Conservation (phyloP, 2,797 vertebrate species). For the Malacoraja senta region DNA sequence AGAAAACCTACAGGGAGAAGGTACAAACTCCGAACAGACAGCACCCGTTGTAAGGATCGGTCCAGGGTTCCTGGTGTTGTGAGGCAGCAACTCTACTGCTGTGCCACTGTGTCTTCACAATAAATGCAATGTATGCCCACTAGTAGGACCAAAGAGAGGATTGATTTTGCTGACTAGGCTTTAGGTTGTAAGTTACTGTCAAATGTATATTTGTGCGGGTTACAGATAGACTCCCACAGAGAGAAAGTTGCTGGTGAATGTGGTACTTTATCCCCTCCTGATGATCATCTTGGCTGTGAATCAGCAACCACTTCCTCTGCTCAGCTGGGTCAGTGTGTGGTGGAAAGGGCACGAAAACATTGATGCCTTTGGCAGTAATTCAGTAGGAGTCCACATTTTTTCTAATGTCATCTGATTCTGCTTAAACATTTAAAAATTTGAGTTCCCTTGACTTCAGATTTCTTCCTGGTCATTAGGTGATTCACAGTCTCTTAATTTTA, state of each 20-base stretch:
- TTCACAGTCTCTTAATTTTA: too few relatives aligned
- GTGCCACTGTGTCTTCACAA: not conserved
- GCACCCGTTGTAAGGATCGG: too few relatives aligned
- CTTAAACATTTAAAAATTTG: not conserved
- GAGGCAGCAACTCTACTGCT: too few relatives aligned
- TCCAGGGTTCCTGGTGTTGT: too few relatives aligned
- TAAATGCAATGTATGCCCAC: not conserved
- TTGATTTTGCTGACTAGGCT: not conserved
- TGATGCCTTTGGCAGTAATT: not conserved
- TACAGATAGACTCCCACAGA: not conserved
- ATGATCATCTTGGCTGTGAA: not conserved
- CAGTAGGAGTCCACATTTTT: not conserved
- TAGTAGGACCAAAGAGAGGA: not conserved
- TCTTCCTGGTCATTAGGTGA: not conserved
- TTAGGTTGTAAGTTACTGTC: not conserved
- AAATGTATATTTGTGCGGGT: not conserved
- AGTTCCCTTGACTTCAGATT: not conserved
- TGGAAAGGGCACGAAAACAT: too few relatives aligned
- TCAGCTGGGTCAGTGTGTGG: not conserved
- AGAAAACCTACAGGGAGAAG: too few relatives aligned
- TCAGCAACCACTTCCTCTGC: not conserved
- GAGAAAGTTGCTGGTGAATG: not conserved
- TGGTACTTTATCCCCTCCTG: not conserved
- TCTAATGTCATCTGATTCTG: not conserved
- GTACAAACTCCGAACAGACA: too few relatives aligned